Base-by-base conservation (phyloP, 2,888 invertebrate species). In the Dasysyrphus tricinctus region DNA sequence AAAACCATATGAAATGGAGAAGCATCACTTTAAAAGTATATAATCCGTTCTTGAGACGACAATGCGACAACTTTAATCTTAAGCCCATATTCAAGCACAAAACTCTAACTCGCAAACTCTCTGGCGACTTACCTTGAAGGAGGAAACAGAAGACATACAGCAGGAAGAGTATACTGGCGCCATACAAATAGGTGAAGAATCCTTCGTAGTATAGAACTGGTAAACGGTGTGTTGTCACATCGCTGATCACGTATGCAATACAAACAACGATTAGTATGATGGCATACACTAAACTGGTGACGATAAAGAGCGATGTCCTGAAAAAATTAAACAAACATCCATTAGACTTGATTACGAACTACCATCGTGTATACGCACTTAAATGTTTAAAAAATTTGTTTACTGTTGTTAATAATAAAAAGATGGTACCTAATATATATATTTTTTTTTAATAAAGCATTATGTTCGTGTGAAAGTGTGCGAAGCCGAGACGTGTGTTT, bases 271-370 rank as follows among this genome's bases (percentile, higher is more conserved):
- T 96, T 93, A 98, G 94, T 88, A 98, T 95, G 93, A 98, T 97
- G 91, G 98, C 98, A 94, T 98, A 98, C 91, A 98, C 97, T 94
- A 98, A 97, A 93, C 98, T 98, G 94, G 98, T 96, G 93, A 98
- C 97, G 93, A 98, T 98, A 94, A 98, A 98, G 90, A 97, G 94
- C 90, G 97, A 97, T 89, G 98, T 98, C 95, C 98, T 98, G 89
- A 82, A 88, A 88, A 83, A 81, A 85, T 86, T 57, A 85, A 78
- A 77, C 73, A 85, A 85, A 85, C 59, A 77, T 16, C 67, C 77
- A 81, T 85, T 85, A 85, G 77, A 54, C 47, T 37, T 14, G 56
- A 34, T 24, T 42, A 61, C 16, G 6, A 29, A 14, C 16, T 42
- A 9, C 19, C 39, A 29, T 24, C 24, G 16, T 9, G n/a, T n/a